Conservation (phyloP, 2,797 vertebrate genomes). For the Natrix natrix region DNA sequence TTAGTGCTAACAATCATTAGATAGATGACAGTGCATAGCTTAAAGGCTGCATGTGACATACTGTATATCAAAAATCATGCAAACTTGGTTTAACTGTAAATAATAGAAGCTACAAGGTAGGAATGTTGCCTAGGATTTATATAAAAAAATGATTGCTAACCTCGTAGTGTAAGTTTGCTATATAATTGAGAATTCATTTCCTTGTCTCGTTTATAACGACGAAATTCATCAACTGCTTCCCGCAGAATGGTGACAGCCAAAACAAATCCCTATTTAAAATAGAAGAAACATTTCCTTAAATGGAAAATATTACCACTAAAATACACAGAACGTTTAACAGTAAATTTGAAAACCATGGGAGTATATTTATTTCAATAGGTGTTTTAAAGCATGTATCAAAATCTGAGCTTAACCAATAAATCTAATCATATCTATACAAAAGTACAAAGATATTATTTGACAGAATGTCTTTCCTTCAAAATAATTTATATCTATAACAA, state of each 20-base stretch:
- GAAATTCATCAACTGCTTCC: slow-evolving; percentile 92
- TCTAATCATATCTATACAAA: neutral
- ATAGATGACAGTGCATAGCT: neutral
- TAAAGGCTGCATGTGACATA: neutral
- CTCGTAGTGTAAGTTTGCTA: slow-evolving; percentile 94
- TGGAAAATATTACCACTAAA: slow-evolving; percentile 29
- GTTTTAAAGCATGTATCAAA: slow-evolving; percentile 14
- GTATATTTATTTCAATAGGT: neutral
- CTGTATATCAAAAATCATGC: neutral
- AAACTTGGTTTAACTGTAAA: neutral
- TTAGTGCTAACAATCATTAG: neutral
- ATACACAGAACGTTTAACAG: neutral
- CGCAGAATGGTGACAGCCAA: slow-evolving; percentile 90
- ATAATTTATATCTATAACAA: neutral
- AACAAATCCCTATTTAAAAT: slow-evolving; percentile 86
- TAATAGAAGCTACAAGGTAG: neutral
- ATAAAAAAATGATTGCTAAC: slow-evolving; percentile 68
- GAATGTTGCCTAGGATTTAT: neutral
- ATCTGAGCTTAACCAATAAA: neutral
- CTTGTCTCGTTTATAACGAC: slow-evolving; percentile 92
- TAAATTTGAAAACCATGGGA: neutral
- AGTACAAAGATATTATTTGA: slow-evolving; percentile 4
- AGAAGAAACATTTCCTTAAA: slow-evolving; percentile 49
- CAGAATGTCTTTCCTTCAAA: neutral
- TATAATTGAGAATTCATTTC: slow-evolving; percentile 98